These are phyloP conservation scores for Leptinotarsa rubiginosa DNA, from an alignment of 2,888 invertebrate genomes.

Conservation along the genomic window DNA sequence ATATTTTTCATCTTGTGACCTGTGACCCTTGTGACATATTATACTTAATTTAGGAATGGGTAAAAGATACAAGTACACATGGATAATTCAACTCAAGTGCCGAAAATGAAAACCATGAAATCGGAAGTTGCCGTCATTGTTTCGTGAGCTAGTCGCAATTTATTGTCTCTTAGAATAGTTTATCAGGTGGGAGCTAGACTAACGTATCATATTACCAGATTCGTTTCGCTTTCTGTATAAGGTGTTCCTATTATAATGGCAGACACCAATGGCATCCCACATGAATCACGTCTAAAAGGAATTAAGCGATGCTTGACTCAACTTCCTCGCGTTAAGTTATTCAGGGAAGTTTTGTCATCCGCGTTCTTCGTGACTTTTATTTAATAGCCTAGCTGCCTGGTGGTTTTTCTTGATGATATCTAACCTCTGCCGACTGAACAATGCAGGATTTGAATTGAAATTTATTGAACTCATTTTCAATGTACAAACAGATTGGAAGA, in stretches of 20 bases:
- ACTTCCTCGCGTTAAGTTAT: too few species aligned
- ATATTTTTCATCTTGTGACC: too few species aligned
- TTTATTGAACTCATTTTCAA: too few species aligned
- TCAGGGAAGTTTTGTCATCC: too few species aligned
- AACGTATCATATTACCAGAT: slow-evolving; percentile 11
- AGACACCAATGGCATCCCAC: background rate
- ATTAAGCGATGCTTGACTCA: background rate
- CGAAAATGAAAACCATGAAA: background rate
- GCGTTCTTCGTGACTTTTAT: too few species aligned
- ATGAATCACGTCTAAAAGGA: background rate
- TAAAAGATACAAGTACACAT: background rate
- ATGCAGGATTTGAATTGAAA: too few species aligned
- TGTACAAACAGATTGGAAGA: too few species aligned
- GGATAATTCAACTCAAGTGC: background rate
- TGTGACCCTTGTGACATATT: background rate
- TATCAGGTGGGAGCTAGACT: slow-evolving; percentile 15
- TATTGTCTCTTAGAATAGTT: background rate
- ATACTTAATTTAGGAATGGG: background rate
- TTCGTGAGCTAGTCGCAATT: slow-evolving; percentile 6
- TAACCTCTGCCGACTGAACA: too few species aligned
- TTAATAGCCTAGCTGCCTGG: too few species aligned
- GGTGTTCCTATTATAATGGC: background rate
- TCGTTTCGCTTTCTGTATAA: background rate
- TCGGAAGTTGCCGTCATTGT: slow-evolving; percentile 1
- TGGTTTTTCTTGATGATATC: too few species aligned